Percentiles rank a stretch among this genome's conserved stretches.
These are phyloP conservation scores for Ciconia maguari DNA, from an alignment of 2,113 vertebrate genomes.

Conservation along the genomic window DNA sequence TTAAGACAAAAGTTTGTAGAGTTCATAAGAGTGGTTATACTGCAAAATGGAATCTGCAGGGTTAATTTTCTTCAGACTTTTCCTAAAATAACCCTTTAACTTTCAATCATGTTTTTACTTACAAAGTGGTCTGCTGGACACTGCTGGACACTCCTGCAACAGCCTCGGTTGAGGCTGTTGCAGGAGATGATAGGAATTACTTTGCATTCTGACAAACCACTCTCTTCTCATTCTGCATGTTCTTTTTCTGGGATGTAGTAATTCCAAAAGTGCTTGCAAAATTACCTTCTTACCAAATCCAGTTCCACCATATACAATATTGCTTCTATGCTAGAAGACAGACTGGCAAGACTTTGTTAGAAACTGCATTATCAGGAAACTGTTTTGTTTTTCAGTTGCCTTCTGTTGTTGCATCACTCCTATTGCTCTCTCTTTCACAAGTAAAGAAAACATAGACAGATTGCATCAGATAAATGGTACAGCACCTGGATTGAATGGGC, in stretches of 20 bases:
- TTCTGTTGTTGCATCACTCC: neutral
- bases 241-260: neutral
- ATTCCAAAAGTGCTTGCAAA: neutral
- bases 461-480: neutral
- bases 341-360: neutral
- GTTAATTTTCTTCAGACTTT: neutral
- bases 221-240: accelerated
- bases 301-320: accelerated
- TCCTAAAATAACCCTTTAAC: neutral
- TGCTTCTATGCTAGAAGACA: neutral
- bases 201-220: neutral
- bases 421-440: neutral
- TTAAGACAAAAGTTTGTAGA: neutral
- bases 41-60: neutral
- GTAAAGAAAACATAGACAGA: neutral
- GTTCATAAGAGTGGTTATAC: neutral
- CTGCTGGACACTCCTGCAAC: too few species aligned
- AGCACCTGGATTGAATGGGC: neutral
- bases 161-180: neutral
- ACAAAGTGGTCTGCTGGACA: neutral
- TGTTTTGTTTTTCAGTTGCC: neutral
- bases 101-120: neutral
- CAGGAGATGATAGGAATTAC: neutral
- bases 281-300: neutral
- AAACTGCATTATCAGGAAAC: neutral